Evolutionary conservation across 2,113 vertebrate species (phyloP).

Genomic region (Lophius piscatorius): DNA sequence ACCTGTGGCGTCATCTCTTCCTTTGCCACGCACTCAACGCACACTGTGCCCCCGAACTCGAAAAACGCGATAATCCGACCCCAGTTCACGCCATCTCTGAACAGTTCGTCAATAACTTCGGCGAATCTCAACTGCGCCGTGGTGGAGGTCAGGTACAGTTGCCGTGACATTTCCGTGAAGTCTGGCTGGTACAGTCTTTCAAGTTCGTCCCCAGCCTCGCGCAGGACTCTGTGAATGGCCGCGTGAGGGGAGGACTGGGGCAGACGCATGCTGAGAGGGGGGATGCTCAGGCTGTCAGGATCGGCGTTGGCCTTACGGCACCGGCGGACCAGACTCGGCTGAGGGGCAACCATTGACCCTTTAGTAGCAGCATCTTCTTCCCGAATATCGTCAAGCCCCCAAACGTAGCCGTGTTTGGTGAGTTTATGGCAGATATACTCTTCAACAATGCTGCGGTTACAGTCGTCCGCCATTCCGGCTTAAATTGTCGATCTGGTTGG

Average conservation of each 20-base stretch:
- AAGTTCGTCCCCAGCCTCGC: constrained; percentile 92
- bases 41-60: constrained; percentile 95
- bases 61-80: constrained; percentile 98
- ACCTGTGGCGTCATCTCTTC: constrained; percentile 92
- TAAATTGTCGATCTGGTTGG: constrained; percentile 54
- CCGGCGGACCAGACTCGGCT: constrained; percentile 73
- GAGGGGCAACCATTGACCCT: constrained; percentile 58
- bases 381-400: constrained; percentile 57
- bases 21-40: constrained; percentile 91
- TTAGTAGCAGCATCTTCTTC: constrained; percentile 64
- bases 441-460: constrained; percentile 77
- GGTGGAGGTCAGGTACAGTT: constrained; percentile 89
- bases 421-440: constrained; percentile 83
- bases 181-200: constrained; percentile 91
- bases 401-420: constrained; percentile 74
- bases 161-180: constrained; percentile 93
- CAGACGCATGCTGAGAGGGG: constrained; percentile 40
- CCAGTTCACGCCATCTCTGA: constrained; percentile 98
- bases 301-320: constrained; percentile 54
- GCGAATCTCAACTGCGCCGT: constrained; percentile 89
- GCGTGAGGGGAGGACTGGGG: constrained; percentile 64
- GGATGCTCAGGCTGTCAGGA: constrained; percentile 56
- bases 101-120: constrained; percentile 95
- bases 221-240: constrained; percentile 86
- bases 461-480: constrained; percentile 77